Conservation (phyloP, 2,797 vertebrate species). For the Ptychadena robeensis region DNA sequence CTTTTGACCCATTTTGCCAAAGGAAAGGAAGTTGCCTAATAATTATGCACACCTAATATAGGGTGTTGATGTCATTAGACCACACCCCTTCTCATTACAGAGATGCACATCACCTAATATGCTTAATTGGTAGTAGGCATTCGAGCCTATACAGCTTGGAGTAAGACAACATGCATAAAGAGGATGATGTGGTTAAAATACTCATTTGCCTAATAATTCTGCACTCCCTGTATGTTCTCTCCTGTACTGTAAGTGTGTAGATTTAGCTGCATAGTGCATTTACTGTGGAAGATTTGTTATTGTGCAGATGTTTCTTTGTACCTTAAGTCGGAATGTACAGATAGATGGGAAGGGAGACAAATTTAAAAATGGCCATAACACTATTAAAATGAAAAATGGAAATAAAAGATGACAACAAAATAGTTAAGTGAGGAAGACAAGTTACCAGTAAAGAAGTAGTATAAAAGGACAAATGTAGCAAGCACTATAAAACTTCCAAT, state of each 20-base stretch:
- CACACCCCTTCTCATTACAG: too few relatives aligned
- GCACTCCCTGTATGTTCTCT: too few relatives aligned
- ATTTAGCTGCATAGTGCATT: background rate
- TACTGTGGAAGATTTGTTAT: background rate
- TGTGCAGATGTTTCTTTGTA: background rate
- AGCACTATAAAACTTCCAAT: slow-evolving; percentile 40
- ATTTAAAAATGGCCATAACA: background rate
- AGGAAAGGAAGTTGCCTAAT: too few relatives aligned
- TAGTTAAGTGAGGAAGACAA: slow-evolving; percentile 4
- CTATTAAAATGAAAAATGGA: background rate
- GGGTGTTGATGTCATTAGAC: too few relatives aligned
- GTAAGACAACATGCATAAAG: too few relatives aligned
- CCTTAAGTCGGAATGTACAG: background rate
- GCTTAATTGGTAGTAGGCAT: too few relatives aligned
- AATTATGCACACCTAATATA: too few relatives aligned
- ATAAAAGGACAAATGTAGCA: slow-evolving; percentile 35
- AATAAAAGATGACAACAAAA: background rate
- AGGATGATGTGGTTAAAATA: too few relatives aligned
- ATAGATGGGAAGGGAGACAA: background rate
- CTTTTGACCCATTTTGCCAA: too few relatives aligned
- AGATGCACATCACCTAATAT: too few relatives aligned
- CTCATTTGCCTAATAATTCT: too few relatives aligned
- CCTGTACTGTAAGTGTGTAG: background rate
- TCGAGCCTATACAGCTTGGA: too few relatives aligned
- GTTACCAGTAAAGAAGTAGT: slow-evolving; percentile 13